Conservation (phyloP, 2,888 invertebrate species). For the Herminia tarsipennalis region DNA sequence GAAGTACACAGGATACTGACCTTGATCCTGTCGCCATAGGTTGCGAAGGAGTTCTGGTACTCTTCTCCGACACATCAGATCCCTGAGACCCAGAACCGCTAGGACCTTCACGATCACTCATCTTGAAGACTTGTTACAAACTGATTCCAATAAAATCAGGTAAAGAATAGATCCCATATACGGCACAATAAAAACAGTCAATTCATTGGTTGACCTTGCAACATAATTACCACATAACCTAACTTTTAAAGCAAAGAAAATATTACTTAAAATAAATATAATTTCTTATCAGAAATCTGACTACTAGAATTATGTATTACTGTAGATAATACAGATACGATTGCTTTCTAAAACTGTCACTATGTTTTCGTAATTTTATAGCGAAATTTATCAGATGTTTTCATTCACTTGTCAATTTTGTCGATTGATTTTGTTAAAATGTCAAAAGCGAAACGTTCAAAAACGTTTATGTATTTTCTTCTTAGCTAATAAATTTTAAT, state of each 20-base stretch:
- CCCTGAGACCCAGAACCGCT: constrained; percentile 62
- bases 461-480: no score
- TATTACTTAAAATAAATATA: constrained; percentile 14
- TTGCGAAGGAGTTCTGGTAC: constrained; percentile 58
- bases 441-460: no score
- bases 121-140: constrained; percentile 52
- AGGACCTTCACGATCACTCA: constrained; percentile 74
- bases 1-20: constrained; percentile 40
- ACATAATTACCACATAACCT: constrained; percentile 74
- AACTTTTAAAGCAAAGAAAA: constrained; percentile 56
- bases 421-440: no score
- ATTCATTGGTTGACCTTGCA: constrained; percentile 66
- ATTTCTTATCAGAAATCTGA: constrained; percentile 18
- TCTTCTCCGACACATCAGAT: constrained; percentile 55
- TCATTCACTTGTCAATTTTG: constrained; percentile 78
- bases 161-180: constrained; percentile 65
- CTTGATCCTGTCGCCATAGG: constrained; percentile 70
- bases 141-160: constrained; percentile 48
- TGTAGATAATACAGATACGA: constrained; percentile 14
- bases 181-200: constrained; percentile 66
- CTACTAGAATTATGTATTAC: constrained; percentile 15
- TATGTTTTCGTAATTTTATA: constrained; percentile 38
- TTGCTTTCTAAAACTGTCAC: constrained; percentile 22
- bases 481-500: no score
- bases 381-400: constrained; percentile 58